Percentiles rank a stretch among this genome's conserved stretches.
phyloP scores from a whole-genome alignment of 2,888 invertebrate genomes.

The Trichogramma evanescens region DNA sequence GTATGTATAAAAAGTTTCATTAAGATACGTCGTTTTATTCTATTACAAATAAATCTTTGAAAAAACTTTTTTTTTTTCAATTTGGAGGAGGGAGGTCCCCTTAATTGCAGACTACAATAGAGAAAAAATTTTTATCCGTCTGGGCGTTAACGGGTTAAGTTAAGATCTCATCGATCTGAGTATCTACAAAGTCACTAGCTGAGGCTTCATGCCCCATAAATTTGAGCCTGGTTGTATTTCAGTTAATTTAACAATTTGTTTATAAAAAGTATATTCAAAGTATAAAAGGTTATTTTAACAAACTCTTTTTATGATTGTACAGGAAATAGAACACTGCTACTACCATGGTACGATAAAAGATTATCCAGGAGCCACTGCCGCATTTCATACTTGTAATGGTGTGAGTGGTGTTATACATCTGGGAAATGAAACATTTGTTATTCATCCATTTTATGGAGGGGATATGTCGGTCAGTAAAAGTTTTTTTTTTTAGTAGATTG shows the following conservation, averaged over 20 bases:
- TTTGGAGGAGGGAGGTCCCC: no score
- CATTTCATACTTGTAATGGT: conserved; percentile 96
- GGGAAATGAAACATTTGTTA: conserved; percentile 96
- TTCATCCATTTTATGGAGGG: conserved; percentile 95
- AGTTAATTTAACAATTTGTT: neutral
- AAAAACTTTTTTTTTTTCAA: no score
- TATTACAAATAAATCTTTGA: no score
- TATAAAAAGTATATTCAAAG: neutral
- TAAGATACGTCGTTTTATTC: no score
- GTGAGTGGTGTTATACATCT: conserved; percentile 96
- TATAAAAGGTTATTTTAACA: conserved; percentile 23
- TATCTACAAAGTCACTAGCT: no score
- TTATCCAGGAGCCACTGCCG: conserved; percentile 92
- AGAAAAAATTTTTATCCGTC: no score
- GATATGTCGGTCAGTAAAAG: conserved; percentile 84
- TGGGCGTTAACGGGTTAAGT: no score
- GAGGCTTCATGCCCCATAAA: no score
- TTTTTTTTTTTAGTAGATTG: neutral
- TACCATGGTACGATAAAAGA: conserved; percentile 97
- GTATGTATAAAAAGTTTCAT: no score
- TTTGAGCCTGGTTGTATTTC: neutral
- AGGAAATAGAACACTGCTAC: conserved; percentile 98
- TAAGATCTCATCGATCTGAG: no score
- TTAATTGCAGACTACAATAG: no score
- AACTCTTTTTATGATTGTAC: conserved; percentile 23